Evolutionary conservation across 2,797 vertebrate genomes (phyloP), one percentile per base, ranked within the genome.

Genomic region (Pangasius larnaudii): DNA sequence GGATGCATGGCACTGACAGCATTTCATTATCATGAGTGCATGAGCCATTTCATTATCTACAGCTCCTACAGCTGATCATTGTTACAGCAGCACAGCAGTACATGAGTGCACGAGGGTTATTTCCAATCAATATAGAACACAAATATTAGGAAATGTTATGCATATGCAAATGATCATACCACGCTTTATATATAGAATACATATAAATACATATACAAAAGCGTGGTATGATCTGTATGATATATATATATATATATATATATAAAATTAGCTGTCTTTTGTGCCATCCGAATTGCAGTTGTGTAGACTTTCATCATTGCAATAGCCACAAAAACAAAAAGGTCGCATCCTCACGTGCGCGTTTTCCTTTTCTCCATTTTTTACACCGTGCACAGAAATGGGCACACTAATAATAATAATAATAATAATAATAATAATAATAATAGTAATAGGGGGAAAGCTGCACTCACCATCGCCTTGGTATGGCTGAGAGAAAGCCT

Each of bases 401-500:
- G 42, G 42, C 2, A 53, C 13, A 10, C 24, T 10, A 19, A 59
- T 39, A 27, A 63, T 82, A n/a, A 82, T 61, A n/a, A 81, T 81
- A 46, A 81, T 81, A 27, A 80, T 80, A 24, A 59, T 24, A n/a
- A 63, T 63, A 49, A 82, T 82, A n/a, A 58, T 80, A 42, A 82
- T 46, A 65, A 49, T 82, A 63, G 8, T 14, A 42, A 61, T 46
- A 46, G 4, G 13, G 6, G 5, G 13, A 3, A 69, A 69, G 3
- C 22, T 30, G 18, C 36, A 75, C 84, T 42, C 27, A 75, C 84
- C 84, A 85, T 85, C 84, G 69, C 69, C 9, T 74, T 74, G 84
- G 22, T 5, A 72, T 19, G 39, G 42, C 81, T 84, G 19, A 67
- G 3, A 75, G 16, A 22, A 30, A 86, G 6, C 85, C 85, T 63